A percentile compares a stretch with the other conserved stretches of the same genome.
Evolutionary conservation across 1,140 invertebrate genomes (phyloP).

Genomic region (Trichonephila clavipes): DNA sequence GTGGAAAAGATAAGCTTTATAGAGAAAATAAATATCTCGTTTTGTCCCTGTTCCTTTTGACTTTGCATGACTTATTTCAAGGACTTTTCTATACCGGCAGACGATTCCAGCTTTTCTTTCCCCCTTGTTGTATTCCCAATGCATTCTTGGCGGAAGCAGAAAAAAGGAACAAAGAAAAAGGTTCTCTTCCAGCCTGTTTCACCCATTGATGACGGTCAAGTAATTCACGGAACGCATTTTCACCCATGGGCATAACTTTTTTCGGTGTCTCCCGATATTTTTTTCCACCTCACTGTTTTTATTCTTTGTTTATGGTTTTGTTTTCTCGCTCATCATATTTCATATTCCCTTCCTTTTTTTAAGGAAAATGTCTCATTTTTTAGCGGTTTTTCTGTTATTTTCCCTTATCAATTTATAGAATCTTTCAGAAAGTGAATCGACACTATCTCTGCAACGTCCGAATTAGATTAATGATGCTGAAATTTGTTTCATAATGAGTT

Average conservation of each 20-base stretch:
- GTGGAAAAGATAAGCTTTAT: neutral
- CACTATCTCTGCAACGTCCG: neutral
- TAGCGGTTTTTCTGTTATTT: neutral
- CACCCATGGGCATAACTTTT: neutral
- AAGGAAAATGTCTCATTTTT: neutral
- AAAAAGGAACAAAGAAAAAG: neutral
- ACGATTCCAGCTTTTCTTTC: neutral
- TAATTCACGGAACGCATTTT: slow-evolving; percentile 46
- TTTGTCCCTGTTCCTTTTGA: too few species aligned
- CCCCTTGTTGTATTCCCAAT: neutral
- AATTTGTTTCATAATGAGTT: neutral
- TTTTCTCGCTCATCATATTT: too few species aligned
- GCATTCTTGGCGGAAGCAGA: neutral
- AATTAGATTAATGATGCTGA: neutral
- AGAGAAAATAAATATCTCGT: neutral
- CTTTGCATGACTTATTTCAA: neutral
- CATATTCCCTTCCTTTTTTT: too few species aligned
- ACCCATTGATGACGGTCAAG: slow-evolving; percentile 48
- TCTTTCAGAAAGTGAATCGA: neutral
- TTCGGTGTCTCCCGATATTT: neutral
- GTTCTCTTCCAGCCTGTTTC: neutral
- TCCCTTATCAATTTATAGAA: too few species aligned
- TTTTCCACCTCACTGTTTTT: neutral
- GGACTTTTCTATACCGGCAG: neutral
- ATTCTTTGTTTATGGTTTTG: neutral